Evolutionary conservation across 2,797 vertebrate genomes (phyloP), one percentile per base, ranked within the genome.

Genomic region (Rhinogobio ventralis): DNA sequence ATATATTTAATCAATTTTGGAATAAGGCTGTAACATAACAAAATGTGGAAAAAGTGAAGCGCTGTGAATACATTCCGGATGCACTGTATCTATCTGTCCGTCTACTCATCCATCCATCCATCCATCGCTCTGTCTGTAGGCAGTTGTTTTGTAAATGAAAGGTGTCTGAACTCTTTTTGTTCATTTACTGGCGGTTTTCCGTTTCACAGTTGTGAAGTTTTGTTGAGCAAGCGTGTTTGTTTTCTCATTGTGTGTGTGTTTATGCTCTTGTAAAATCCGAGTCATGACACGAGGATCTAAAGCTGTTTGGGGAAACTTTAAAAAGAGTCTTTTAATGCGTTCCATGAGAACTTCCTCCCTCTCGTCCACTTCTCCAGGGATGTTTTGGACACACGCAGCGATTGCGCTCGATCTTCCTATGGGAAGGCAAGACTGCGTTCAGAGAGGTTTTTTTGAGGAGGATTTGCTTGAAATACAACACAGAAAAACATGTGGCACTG

Each of bases 81-180:
- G n/a, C n/a, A n/a, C n/a, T n/a, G n/a, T n/a, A 2, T 7, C 6
- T 7, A 7, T 66, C 28, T 9, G 1, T 0, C 2, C 13, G 5
- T 68, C 5, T 62, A 28, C 28, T 5, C 0, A 19, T 51, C 49
- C 2, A 51, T 7, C 49, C 2, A 19, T 51, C 15, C 0, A 6
- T 51, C 17, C 1, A 13, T 49, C 46, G 1, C 1, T 15, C 3
- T 49, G 4, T 49, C 9, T 10, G 9, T 42, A 1, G 25, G 11
- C n/a, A 62, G 23, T 71, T 6, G 36, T 51, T 23, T 4, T 39
- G 46, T n/a, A 7, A 55, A 36, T 36, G 19, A 51, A 72, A 28
- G 17, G 36, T 25, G 17, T 30, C 17, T 51, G 25, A 51, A 51
- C 46, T 73, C 25, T 30, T 19, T 73, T 73, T 73, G 71, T 73